phyloP scores from a whole-genome alignment of 2,797 vertebrate species.

The Euthynnus affinis region DNA sequence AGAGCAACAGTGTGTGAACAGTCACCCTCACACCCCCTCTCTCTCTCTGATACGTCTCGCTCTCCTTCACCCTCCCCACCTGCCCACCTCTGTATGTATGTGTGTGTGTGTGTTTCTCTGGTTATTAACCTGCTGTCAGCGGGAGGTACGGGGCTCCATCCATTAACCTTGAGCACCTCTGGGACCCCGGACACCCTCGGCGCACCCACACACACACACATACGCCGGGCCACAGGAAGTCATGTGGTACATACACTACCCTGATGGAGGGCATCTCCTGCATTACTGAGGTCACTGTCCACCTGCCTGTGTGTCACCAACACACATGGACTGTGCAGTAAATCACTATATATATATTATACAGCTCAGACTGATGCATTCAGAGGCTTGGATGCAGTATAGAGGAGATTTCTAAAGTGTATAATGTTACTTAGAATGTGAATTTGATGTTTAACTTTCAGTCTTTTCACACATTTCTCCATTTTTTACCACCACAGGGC shows the following conservation, averaged over 20 bases:
- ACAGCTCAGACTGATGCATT: not conserved
- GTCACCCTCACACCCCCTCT: not conserved
- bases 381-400: not conserved
- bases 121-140: slow-evolving; percentile 79
- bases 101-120: slow-evolving; percentile 15
- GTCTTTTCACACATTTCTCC: too few relatives aligned
- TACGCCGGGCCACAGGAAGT: slow-evolving; percentile 6
- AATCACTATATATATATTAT: not conserved
- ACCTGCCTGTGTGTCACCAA: not conserved
- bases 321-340: not conserved
- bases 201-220: slow-evolving; percentile 1
- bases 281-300: slow-evolving; percentile 68
- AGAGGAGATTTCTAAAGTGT: too few relatives aligned
- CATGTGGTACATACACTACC: slow-evolving; percentile 34
- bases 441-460: too few relatives aligned
- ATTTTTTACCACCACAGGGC: too few relatives aligned
- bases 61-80: slow-evolving; percentile 29
- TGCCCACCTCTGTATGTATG: not conserved
- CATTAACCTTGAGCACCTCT: slow-evolving; percentile 78
- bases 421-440: too few relatives aligned
- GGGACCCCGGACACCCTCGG: slow-evolving; percentile 54
- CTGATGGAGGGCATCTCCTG: slow-evolving; percentile 71
- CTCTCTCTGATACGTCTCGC: slow-evolving; percentile 9
- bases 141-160: slow-evolving; percentile 66
- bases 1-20: slow-evolving; percentile 8